These are phyloP conservation scores for Panonychus citri DNA, from an alignment of 1,140 invertebrate genomes.

Conservation along the genomic window DNA sequence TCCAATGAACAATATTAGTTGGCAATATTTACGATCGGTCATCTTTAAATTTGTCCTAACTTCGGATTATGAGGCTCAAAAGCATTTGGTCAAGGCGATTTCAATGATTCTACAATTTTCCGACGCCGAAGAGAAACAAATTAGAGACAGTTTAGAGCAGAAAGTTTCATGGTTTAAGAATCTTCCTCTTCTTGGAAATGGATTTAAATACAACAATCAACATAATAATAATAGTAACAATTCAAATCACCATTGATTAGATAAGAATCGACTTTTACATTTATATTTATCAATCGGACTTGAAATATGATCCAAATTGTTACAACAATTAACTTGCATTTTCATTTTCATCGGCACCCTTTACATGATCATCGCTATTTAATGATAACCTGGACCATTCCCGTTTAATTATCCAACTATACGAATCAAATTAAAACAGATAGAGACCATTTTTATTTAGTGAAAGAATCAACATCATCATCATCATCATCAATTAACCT, in stretches of 20 bases:
- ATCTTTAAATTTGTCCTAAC: not conserved
- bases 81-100: constrained; percentile 1
- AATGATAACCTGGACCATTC: no score
- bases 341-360: no score
- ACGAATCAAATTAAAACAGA: no score
- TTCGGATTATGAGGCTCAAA: not conserved
- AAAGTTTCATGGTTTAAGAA: not conserved
- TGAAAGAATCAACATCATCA: no score
- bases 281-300: no score
- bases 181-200: not conserved
- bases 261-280: no score
- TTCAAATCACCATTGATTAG: not conserved
- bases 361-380: no score
- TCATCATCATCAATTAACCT: no score
- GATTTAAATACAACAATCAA: not conserved
- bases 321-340: no score
- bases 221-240: not conserved
- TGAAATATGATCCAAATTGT: no score
- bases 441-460: no score
- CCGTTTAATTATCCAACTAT: no score
- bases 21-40: not conserved
- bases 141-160: not conserved
- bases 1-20: not conserved
- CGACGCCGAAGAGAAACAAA: not conserved
- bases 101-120: not conserved